Base-by-base conservation (phyloP, 2,888 invertebrate species). In the Trypoxylon attenuatum region DNA sequence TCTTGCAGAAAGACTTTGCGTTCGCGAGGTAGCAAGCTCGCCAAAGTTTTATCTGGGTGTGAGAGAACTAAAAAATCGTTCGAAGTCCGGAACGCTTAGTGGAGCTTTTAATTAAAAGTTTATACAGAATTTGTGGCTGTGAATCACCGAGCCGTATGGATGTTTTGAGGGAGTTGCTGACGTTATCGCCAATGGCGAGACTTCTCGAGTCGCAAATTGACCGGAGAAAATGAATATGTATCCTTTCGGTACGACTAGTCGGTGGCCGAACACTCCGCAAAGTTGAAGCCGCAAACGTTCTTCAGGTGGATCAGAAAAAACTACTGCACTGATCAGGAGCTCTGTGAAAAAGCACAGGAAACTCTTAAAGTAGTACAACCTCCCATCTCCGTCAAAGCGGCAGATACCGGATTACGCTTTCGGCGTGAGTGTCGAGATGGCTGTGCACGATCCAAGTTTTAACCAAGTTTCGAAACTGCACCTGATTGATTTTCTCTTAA, bases 401-500 rank as follows among this genome's bases (percentile, higher is more conserved):
- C 18, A 29, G 27, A 50, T 59, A 21, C 16, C 39, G 1, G 10
- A 16, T 15, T 5, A 38, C 49, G 21, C 21, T 13, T 38, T 23
- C 23, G 39, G 22, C 38, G 39, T 10, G 13, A 25, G 18, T 15
- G 1, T 33, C 29, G 1, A 23, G 52, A 38, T 45, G 15, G 33
- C 42, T 29, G 45, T 29, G 45, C 51, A 29, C 39, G 42, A 61
- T 65, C 47, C 56, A 82, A 83, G 80, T 80, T 82, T 78, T 77
- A 73, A 79, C 76, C 76, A 77, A 82, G 81, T 83, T 82, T 72
- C 55, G 61, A 73, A 74, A 79, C 80, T 77, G 74, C 53, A 66
- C 75, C 73, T 80, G 82, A 83, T 84, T 81, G 82, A 83, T 84
- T 84, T 82, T 81, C 81, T 80, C 81, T 80, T 77, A 82, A 84